Conservation (phyloP, 2,113 vertebrate genomes). For the Gadus macrocephalus region DNA sequence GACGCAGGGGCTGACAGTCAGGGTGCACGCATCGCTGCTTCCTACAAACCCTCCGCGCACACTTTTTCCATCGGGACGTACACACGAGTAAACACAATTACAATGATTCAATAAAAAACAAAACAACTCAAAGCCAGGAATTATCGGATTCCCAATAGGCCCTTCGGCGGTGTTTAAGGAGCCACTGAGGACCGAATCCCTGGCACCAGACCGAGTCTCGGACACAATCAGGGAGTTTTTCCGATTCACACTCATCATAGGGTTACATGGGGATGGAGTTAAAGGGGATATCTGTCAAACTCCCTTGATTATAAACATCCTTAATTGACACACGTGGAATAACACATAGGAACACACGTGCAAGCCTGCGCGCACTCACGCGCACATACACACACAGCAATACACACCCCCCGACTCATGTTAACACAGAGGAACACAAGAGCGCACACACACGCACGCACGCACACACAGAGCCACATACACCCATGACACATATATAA, state of each 20-base stretch:
- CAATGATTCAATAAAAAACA: too few relatives aligned
- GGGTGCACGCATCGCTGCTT: constrained; percentile 15
- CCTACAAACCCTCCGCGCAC: constrained; percentile 23
- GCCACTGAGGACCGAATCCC: constrained; percentile 28
- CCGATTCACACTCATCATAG: constrained; percentile 32
- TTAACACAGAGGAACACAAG: constrained; percentile 7
- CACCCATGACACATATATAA: background rate
- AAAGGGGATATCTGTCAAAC: constrained; percentile 35
- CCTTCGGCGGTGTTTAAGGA: constrained; percentile 9
- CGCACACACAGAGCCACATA: constrained; percentile 3
- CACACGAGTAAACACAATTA: too few relatives aligned
- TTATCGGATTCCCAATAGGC: constrained; percentile 26
- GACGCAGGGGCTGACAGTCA: constrained; percentile 11
- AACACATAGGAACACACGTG: constrained; percentile 9
- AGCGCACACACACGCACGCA: background rate
- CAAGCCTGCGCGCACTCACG: background rate
- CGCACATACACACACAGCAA: constrained; percentile 12
- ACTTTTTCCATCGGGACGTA: too few relatives aligned
- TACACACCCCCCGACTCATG: constrained; percentile 1
- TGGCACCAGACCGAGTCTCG: constrained; percentile 27
- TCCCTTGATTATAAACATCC: constrained; percentile 48
- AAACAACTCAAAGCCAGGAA: constrained; percentile 3
- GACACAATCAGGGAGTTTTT: constrained; percentile 34
- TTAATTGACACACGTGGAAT: constrained; percentile 22
- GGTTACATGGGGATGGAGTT: constrained; percentile 20